Base-by-base conservation (phyloP, 2,113 vertebrate species). In the Cervus canadensis region DNA sequence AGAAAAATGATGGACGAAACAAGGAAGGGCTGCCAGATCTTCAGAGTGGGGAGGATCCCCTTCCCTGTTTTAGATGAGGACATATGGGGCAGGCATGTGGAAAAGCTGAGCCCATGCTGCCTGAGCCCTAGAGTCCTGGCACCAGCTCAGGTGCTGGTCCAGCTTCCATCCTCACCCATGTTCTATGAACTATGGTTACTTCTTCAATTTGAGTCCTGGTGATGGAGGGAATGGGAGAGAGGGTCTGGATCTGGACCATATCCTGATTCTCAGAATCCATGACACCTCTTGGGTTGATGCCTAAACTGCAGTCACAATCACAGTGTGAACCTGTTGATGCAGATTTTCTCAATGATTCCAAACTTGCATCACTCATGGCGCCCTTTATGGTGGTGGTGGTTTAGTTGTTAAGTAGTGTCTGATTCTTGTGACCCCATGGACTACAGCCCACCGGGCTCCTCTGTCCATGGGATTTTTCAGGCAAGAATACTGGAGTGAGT, bases 21-120 rank as follows among this genome's bases (percentile, higher is more conserved):
- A 48, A 89, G 13, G 4, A 28, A 36, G 40, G 62, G 52, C 10
- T 40, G 17, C 30, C 81, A 9, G 79, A n/a, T 43, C 36, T 60
- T 56, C 30, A 8, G 36, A 43, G 14, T 13, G 5, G 30, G 23
- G 60, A 78, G 45, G 43, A 14, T 13, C 48, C 48, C 40, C 28
- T 19, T 50, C 4, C 13, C 67, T 54, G 43, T 40, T 84, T 26
- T 6, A 17, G 62, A 45, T 30, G 91, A 36, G 79, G 56, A 89
- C 25, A 45, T 59, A 15, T 0, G 6, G 40, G 57, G 13, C 11
- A 4, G 64, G 3, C 16, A 3, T 1, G 12, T 0, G 3, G 36
- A 12, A 48, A 54, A 15, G 2, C n/a, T 14, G 43, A 81, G 23
- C 45, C 17, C 36, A 14, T 0, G 1, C 40, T 33, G 30, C 23